These are phyloP conservation scores for Lithophane socia DNA, from an alignment of 2,888 invertebrate species.

Conservation along the genomic window DNA sequence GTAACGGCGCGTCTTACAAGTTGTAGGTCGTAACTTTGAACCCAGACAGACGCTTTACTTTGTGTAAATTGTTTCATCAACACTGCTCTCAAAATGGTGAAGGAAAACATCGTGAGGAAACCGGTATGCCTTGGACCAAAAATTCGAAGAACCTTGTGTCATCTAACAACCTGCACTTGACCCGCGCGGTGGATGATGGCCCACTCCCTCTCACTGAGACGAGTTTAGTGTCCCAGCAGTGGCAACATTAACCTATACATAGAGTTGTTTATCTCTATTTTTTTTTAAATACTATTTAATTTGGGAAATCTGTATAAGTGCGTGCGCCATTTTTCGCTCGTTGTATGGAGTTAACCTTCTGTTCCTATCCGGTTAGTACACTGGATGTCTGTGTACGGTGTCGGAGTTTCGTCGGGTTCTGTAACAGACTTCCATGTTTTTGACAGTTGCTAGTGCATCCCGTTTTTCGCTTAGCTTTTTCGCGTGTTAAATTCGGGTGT, in stretches of 20 bases:
- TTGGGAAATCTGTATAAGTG: not conserved
- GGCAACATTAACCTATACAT: not conserved
- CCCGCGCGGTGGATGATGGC: too few relatives aligned
- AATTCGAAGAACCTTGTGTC: too few relatives aligned
- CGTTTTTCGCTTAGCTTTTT: slow-evolving; percentile 58
- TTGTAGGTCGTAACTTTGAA: too few relatives aligned
- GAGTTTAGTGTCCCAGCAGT: too few relatives aligned
- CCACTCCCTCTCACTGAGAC: too few relatives aligned
- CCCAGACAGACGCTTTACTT: too few relatives aligned
- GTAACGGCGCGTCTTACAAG: too few relatives aligned
- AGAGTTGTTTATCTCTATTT: not conserved
- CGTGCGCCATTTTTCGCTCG: not conserved
- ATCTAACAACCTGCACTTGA: too few relatives aligned
- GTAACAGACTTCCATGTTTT: slow-evolving; percentile 54
- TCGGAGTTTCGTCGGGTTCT: slow-evolving; percentile 52
- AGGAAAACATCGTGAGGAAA: too few relatives aligned
- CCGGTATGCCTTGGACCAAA: too few relatives aligned
- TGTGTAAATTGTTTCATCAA: too few relatives aligned
- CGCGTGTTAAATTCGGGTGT: slow-evolving; percentile 45
- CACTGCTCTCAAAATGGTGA: too few relatives aligned
- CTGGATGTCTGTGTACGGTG: slow-evolving; percentile 33
- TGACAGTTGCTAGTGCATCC: slow-evolving; percentile 61
- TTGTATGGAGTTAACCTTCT: slow-evolving; percentile 5
- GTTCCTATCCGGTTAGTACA: not conserved
- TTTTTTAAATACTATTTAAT: not conserved